Conservation (phyloP, 2,888 invertebrate species). For the Dioctria rufipes region DNA sequence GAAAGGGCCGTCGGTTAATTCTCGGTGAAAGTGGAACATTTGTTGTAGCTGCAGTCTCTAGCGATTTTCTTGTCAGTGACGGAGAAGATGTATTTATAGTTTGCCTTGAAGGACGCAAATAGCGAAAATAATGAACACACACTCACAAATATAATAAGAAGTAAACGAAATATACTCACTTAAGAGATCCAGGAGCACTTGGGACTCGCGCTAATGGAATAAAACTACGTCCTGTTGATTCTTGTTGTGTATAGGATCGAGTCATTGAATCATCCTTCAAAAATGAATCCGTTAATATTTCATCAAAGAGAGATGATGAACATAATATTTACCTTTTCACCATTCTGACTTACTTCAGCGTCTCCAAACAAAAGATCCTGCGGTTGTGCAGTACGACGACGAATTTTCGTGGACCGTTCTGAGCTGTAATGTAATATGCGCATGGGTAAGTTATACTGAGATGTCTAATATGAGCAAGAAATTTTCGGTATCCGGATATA, state of each 20-base stretch:
- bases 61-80: slow-evolving; percentile 62
- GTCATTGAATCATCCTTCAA: slow-evolving; percentile 64
- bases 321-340: slow-evolving; percentile 60
- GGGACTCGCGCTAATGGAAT: slow-evolving; percentile 77
- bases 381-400: slow-evolving; percentile 78
- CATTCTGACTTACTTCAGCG: slow-evolving; percentile 63
- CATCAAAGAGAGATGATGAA: slow-evolving; percentile 28
- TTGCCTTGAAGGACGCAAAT: slow-evolving; percentile 60
- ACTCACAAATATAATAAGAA: neutral
- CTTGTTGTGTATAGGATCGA: slow-evolving; percentile 65
- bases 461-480: no score
- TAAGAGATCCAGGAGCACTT: slow-evolving; percentile 83
- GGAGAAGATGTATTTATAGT: slow-evolving; percentile 62
- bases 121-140: neutral
- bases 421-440: slow-evolving; percentile 39
- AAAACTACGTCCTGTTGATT: slow-evolving; percentile 62
- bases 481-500: no score
- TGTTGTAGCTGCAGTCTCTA: slow-evolving; percentile 59
- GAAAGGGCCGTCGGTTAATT: slow-evolving; percentile 63
- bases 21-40: slow-evolving; percentile 64
- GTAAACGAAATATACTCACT: slow-evolving; percentile 72
- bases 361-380: slow-evolving; percentile 80
- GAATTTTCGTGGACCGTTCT: slow-evolving; percentile 73
- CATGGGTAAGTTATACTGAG: no score
- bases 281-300: slow-evolving; percentile 15